Evolutionary conservation across 2,888 invertebrate species (phyloP), one percentile per base, ranked within the genome.

Genomic region (Tetrapedia diversipes): DNA sequence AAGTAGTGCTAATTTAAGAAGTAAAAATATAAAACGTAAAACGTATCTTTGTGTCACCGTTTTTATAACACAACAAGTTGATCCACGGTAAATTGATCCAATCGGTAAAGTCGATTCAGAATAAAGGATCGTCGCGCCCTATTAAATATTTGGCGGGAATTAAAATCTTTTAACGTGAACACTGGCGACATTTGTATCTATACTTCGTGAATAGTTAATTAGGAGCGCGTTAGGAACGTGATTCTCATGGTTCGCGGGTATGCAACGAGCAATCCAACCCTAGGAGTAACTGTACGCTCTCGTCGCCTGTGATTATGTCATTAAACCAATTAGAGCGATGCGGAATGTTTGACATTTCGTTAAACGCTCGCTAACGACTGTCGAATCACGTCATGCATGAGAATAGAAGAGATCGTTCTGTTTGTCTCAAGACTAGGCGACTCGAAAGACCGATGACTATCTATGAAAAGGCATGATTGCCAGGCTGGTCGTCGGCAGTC

Each of bases 381-480:
- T 34, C 56, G 71, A 68, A 47, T 75, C 65, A 72, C 77, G 82
- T 82, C 84, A 82, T 51, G 57, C 68, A 82, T 84, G 45, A 51
- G 80, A 84, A 84, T 81, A 78, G 82, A 84, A 71, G 76, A 80
- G 76, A 82, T 82, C 80, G 77, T 76, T 69, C 76, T 84, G 84
- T 84, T 80, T 76, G 77, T 82, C 69, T 37, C 54, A 19, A 63
- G 73, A n/a, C n/a, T n/a, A n/a, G n/a, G n/a, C n/a, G n/a, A n/a
- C 63, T 67, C 53, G 7, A 68, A 77, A 73, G 82, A 75, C 73
- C 66, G 83, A 83, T 84, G 68, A 56, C 71, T 76, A 84, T 82
- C 73, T 82, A 67, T 69, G 85, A 78, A 80, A 84, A 79, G 77
- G 67, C 75, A 73, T 76, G 77, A 84, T 84, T 82, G 75, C 82